Evolutionary conservation across 2,113 vertebrate genomes (phyloP), one percentile per base, ranked within the genome.

Genomic region (Rynchops niger): DNA sequence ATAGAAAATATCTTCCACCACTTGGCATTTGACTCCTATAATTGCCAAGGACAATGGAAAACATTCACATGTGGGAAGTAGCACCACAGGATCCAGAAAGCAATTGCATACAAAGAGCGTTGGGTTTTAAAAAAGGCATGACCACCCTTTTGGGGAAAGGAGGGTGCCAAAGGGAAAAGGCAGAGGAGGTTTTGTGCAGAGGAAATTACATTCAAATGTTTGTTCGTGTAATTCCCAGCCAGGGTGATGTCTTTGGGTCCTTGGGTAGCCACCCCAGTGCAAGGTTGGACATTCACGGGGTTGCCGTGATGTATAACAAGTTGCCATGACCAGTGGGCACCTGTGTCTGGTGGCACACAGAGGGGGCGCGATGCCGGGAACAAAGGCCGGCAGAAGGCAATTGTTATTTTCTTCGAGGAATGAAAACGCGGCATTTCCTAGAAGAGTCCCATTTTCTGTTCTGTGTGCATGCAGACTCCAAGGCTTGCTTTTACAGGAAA

Each of bases 1-100:
- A 6, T 12, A 88, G 73, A 80, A 97, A 97, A 94, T 49, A 65
- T n/a, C 92, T 94, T 94, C 94, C 82, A 95, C 45, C 55, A 27
- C 82, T 96, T 96, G 93, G 94, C 92, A 82, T 92, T 90, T 65
- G 91, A 63, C 82, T 95, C 80, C 43, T 93, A 4, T 80, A 55
- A 93, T 95, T 95, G 88, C 96, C 86, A 82, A 92, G 89, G 84
- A 92, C 78, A 95, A 84, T 82, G 95, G 95, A 67, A 95, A 96
- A 86, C 90, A 94, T 15, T 40, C 3, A 0, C 42, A 38, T 81
- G 74, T 91, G 93, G 96, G 91, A 92, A 92, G 67, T 55, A 79
- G 29, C 81, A 82, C 81, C 43, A 11, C 67, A 70, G 87, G 90
- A 78, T 90, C 83, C 86, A 96, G 86, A 82, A 90, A 82, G 73